Conservation (phyloP, 2,797 vertebrate genomes). For the Epinephelus coioides region DNA sequence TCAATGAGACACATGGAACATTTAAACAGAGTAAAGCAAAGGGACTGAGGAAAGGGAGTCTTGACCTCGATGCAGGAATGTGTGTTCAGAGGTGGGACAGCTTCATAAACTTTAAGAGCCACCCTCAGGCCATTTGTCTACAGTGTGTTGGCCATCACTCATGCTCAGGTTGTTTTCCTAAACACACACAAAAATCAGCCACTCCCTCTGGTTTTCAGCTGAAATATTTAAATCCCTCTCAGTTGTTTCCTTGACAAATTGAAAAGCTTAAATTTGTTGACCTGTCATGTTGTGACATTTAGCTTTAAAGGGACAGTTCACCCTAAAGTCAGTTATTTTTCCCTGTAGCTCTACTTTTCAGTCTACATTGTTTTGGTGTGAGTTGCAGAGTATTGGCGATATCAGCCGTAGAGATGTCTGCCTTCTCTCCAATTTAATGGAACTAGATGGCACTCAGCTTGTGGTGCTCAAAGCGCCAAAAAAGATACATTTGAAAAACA, state of each 20-base stretch:
- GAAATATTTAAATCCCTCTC: not conserved
- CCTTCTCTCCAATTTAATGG: no score
- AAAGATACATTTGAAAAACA: no score
- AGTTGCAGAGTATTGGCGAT: no score
- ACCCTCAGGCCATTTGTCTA: conserved; percentile 41
- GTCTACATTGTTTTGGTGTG: no score
- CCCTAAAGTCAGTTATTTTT: no score
- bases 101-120: conserved; percentile 51
- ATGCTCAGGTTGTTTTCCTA: conserved; percentile 14
- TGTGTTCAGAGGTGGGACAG: conserved; percentile 54
- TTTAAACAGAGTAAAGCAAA: conserved; percentile 20
- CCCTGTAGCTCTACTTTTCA: no score
- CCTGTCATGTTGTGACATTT: not conserved
- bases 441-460: no score
- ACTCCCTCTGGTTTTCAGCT: not conserved
- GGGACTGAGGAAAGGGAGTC: conserved; percentile 11
- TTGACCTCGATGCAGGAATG: conserved; percentile 46
- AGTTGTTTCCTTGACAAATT: not conserved
- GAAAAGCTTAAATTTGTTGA: not conserved
- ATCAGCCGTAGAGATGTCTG: no score
- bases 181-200: not conserved
- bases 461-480: no score
- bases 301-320: conserved; percentile 13
- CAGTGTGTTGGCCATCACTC: conserved; percentile 14
- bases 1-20: conserved; percentile 20